Conservation (phyloP, 2,797 vertebrate species). For the Alfaro cultratus region DNA sequence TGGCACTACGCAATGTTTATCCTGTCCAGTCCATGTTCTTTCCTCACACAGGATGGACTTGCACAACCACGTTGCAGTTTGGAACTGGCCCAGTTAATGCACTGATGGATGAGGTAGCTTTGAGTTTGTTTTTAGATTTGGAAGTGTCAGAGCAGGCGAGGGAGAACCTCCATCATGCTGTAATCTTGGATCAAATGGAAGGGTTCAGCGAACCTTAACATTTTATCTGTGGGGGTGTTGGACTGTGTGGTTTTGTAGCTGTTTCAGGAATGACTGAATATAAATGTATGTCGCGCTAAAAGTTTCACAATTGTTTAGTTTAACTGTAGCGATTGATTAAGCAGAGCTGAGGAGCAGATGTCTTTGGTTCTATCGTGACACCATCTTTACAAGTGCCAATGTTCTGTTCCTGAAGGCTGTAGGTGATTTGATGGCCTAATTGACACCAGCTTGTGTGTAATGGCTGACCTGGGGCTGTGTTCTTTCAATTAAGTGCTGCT, state of each 20-base stretch:
- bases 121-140: conserved; percentile 44
- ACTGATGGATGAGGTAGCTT: conserved; percentile 54
- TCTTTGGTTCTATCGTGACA: conserved; percentile 48
- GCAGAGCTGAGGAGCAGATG: conserved; percentile 35
- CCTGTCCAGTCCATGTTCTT: conserved; percentile 57
- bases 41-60: conserved; percentile 59
- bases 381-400: conserved; percentile 43
- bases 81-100: conserved; percentile 30
- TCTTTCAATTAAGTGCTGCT: conserved; percentile 75
- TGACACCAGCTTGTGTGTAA: conserved; percentile 79
- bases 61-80: conserved; percentile 56
- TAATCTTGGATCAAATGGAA: not conserved
- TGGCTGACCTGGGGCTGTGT: conserved; percentile 76
- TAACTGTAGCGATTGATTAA: conserved; percentile 25
- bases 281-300: not conserved
- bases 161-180: conserved; percentile 4
- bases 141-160: conserved; percentile 15
- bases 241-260: not conserved
- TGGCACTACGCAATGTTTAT: conserved; percentile 59
- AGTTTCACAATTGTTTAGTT: not conserved
- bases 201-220: not conserved
- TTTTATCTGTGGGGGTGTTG: not conserved
- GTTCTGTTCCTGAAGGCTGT: conserved; percentile 47
- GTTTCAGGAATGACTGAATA: not conserved
- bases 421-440: conserved; percentile 77